Percentiles rank a stretch among this genome's conserved stretches.
Evolutionary conservation across 2,113 vertebrate genomes (phyloP).

Genomic region (Sebastes schlegelii): DNA sequence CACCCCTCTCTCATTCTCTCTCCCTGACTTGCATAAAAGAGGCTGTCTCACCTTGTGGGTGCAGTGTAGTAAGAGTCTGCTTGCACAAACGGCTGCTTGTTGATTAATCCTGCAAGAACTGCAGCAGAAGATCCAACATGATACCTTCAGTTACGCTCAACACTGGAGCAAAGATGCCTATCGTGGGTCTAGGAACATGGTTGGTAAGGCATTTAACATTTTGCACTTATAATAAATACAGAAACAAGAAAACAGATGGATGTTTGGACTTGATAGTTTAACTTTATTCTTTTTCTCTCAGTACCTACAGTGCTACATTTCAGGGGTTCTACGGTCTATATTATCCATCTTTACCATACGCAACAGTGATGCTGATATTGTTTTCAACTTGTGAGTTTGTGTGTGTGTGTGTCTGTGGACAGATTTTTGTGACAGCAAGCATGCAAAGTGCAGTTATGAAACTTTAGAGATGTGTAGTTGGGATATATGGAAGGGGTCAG

Average conservation of each 20-base stretch:
- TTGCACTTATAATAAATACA: neutral
- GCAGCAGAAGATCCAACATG: slow-evolving; percentile 43
- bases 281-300: neutral
- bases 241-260: neutral
- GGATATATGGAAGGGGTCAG: too few species aligned
- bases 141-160: slow-evolving; percentile 67
- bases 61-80: neutral
- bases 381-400: too few species aligned
- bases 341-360: neutral
- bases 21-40: neutral
- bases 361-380: too few species aligned
- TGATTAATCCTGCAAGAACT: neutral
- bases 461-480: too few species aligned
- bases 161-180: slow-evolving; percentile 77
- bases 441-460: too few species aligned
- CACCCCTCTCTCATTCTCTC: neutral
- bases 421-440: too few species aligned
- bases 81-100: neutral
- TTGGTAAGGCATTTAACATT: slow-evolving; percentile 63
- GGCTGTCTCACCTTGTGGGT: neutral
- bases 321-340: neutral
- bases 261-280: neutral
- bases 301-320: neutral
- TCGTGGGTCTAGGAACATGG: slow-evolving; percentile 82
- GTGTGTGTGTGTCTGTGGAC: too few species aligned